A percentile compares a stretch with the other conserved stretches of the same genome.
Evolutionary conservation across 1,140 invertebrate genomes (phyloP).

Genomic region (Euura saliciscinereae): DNA sequence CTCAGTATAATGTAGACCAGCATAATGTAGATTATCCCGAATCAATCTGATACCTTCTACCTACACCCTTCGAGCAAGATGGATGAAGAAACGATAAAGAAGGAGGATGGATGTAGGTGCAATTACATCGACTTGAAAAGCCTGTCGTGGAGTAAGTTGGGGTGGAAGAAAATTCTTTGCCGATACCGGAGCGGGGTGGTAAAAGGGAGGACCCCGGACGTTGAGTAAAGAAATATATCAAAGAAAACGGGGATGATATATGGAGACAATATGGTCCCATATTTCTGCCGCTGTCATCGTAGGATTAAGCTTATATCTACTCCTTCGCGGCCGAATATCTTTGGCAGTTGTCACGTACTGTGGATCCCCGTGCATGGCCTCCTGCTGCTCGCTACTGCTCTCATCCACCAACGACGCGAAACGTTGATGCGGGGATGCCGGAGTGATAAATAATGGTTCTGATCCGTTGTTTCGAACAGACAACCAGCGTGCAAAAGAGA

Average conservation of each 20-base stretch:
- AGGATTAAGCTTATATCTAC: conserved; percentile 42
- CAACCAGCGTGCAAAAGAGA: not conserved
- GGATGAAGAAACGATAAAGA: too few species aligned
- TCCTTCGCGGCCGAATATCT: conserved; percentile 39
- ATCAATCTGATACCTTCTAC: not conserved
- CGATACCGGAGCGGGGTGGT: not conserved
- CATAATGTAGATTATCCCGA: conserved; percentile 11
- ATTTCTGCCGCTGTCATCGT: conserved; percentile 39
- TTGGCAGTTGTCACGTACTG: conserved; percentile 42
- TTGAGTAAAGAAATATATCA: conserved; percentile 24
- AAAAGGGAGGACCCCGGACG: not conserved
- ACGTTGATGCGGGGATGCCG: not conserved
- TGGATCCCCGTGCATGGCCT: conserved; percentile 22
- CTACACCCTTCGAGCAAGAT: not conserved
- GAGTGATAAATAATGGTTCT: conserved; percentile 40
- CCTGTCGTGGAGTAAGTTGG: not conserved
- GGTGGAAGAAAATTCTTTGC: conserved; percentile 1
- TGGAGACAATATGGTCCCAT: conserved; percentile 41
- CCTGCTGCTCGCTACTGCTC: not conserved
- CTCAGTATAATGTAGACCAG: not conserved
- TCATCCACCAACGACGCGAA: conserved; percentile 23
- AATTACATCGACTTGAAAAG: not conserved
- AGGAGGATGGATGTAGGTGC: not conserved
- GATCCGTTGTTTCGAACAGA: conserved; percentile 24
- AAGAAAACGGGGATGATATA: conserved; percentile 39